Evolutionary conservation across 2,888 invertebrate genomes (phyloP), one percentile per base, ranked within the genome.

Genomic region (Caradrina kadenii): DNA sequence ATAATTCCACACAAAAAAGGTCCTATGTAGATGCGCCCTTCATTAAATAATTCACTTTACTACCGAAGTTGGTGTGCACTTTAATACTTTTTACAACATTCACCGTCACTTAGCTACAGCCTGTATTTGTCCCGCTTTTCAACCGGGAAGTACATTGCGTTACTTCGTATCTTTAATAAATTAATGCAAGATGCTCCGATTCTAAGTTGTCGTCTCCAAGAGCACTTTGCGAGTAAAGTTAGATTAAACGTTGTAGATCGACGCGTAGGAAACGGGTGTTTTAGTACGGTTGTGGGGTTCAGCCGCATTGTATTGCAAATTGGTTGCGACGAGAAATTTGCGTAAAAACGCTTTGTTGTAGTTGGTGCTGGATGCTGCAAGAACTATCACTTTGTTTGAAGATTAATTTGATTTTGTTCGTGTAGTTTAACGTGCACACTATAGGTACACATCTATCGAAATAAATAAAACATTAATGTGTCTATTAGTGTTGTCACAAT

Each of bases 191-290:
- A 83, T 81, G 81, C 76, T 76, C 79, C 76, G 75, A 76, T 82
- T 83, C 85, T 81, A 89, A 93, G 87, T 90, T 88, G 87, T 88
- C 83, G 87, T 88, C 81, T 84, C 87, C 79, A 81, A 90, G 89
- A 90, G 88, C 90, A 89, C 89, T 92, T 88, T 87, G 88, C 84
- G 85, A 88, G 86, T 80, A 89, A 94, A 94, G 90, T 94, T 94
- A 93, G 92, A 94, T 94, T 94, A 92, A 92, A 93, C 87, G 91
- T 80, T 88, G 89, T 88, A 93, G 89, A 92, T 91, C 90, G 92
- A 91, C 91, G 90, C 91, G 89, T 89, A 84, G 87, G 87, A 87
- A 90, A 85, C 88, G 84, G 84, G 79, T 85, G 87, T 87, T 91
- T 88, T 89, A 90, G 86, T 90, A 86, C 86, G 83, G 88, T 86